Evolutionary conservation across 2,797 vertebrate species (phyloP).

Genomic region (Hemitrygon akajei): DNA sequence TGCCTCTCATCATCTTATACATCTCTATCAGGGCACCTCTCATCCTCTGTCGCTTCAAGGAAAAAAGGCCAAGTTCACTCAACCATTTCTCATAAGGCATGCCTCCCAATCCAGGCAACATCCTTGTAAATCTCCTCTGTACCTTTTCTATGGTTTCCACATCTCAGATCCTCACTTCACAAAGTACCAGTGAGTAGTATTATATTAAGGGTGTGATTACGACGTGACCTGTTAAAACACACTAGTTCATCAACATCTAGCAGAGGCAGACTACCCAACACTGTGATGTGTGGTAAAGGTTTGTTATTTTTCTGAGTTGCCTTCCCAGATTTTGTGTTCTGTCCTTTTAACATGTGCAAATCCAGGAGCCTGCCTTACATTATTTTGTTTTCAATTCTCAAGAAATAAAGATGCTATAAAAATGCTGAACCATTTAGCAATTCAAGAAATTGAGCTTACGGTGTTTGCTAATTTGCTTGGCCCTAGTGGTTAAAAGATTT

Average conservation of each 20-base stretch:
- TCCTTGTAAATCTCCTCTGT: no score
- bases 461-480: neutral
- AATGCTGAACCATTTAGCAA: neutral
- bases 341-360: neutral
- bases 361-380: neutral
- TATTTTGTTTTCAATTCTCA: neutral
- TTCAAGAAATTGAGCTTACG: neutral
- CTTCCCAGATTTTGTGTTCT: no score
- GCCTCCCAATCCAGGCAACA: no score
- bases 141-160: no score
- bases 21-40: no score
- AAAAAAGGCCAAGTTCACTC: no score
- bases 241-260: neutral
- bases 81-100: no score
- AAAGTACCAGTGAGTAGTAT: neutral
- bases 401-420: neutral
- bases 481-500: neutral
- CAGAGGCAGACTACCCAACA: neutral
- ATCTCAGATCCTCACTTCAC: neutral
- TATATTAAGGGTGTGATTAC: neutral
- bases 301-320: neutral
- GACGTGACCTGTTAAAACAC: neutral
- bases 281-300: neutral
- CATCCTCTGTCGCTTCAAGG: no score
- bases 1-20: no score